Evolutionary conservation across 2,888 invertebrate genomes (phyloP), one percentile per base, ranked within the genome.

Genomic region (Sesia apiformis): DNA sequence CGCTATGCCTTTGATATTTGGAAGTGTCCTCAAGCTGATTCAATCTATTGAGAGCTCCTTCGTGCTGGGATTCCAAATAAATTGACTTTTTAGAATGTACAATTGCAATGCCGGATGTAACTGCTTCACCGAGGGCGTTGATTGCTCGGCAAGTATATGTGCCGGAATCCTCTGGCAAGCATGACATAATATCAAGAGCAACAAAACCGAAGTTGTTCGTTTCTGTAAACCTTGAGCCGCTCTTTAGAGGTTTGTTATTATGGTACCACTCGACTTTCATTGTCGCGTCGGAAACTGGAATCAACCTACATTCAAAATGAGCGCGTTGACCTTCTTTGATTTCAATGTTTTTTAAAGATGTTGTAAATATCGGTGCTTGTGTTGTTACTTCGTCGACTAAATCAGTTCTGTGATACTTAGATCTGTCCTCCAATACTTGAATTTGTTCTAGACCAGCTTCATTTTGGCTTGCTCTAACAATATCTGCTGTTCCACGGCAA

Each of bases 131-230:
- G 8, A 96, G 91, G 53, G 94, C 94, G 72, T 98, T 99, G 54
- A 93, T 94, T 3, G 98, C 98, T 69, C 97, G 93, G 78, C 97
- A 97, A 0, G 98, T 98, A 77, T 99, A 99, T 0, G 95, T 95
- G 52, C 99, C 99, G 8, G 96, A 95, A 89, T 99, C 99, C 78
- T 99, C 99, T 5, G 98, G 96, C 70, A 98, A 94, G 57, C 97
- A 96, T 65, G 98, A 96, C 91, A 98, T 93, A 65, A 99, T 98
- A 75, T 99, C 99, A 56, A 99, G 90, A 39, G 98, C 97, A 7
- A 98, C 98, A 77, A 97, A 99, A 50, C 99, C 99, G 78, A 99
- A 99, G 84, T 97, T 98, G 74, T 98, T 96, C 5, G 97, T 97
- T 84, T 98, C 97, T 6, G 96, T 96, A 79, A 98, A 99, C 67